Conservation (phyloP, 2,888 invertebrate genomes). For the Sesamia inferens region DNA sequence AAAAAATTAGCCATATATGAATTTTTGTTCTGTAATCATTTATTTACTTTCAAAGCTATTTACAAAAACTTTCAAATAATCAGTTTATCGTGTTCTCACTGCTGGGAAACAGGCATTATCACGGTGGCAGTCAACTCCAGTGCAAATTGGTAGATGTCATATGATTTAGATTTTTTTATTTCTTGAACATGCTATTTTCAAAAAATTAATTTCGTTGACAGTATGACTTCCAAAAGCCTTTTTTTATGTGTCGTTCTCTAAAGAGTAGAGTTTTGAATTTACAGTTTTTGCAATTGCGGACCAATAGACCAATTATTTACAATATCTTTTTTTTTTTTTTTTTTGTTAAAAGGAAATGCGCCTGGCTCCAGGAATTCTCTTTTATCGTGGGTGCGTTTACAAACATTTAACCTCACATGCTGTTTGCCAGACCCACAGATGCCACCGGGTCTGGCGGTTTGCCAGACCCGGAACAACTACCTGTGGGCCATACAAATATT, state of each 20-base stretch:
- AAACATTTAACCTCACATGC: too few species aligned
- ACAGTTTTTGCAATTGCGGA: not conserved
- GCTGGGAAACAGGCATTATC: not conserved
- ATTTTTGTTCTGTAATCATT: not conserved
- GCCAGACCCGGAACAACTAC: too few species aligned
- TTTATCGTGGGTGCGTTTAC: too few species aligned
- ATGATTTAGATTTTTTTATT: not conserved
- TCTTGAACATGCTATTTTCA: not conserved
- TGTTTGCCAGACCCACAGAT: too few species aligned
- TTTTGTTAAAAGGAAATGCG: too few species aligned
- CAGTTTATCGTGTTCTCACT: not conserved
- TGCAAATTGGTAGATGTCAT: not conserved
- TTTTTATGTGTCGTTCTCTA: too few species aligned
- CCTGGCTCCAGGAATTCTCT: too few species aligned
- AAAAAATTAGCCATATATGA: not conserved
- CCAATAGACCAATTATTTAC: not conserved
- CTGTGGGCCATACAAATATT: too few species aligned
- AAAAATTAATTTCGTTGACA: too few species aligned
- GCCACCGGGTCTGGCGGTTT: too few species aligned
- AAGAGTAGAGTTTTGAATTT: not conserved
- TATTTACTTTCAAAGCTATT: not conserved
- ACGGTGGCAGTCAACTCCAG: too few species aligned
- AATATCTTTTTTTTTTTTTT: not conserved
- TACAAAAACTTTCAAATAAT: not conserved
- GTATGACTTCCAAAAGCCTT: not conserved